Conservation (phyloP, 2,797 vertebrate species). For the Spea hammondii region DNA sequence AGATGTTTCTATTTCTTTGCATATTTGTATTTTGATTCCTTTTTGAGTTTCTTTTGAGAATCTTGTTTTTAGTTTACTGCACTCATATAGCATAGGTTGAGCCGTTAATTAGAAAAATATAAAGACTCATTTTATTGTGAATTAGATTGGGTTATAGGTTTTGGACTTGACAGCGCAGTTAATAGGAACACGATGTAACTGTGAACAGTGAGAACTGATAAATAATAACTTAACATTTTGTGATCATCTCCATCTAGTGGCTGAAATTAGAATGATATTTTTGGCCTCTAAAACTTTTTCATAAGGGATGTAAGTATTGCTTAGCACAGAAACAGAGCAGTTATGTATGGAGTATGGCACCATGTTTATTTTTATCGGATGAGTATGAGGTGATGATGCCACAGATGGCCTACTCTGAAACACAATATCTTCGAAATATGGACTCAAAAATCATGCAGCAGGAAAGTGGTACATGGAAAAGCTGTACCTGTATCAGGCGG, state of each 20-base stretch:
- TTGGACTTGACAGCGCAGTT: not conserved
- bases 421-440: no score
- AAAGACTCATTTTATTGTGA: conserved; percentile 16
- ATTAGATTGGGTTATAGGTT: not conserved
- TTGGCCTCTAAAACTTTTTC: not conserved
- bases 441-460: no score
- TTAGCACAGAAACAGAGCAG: no score
- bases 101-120: conserved; percentile 10
- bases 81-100: not conserved
- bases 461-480: no score
- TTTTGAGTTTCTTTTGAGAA: not conserved
- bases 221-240: conserved; percentile 15
- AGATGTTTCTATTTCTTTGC: no score
- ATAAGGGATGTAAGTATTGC: no score
- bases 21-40: no score
- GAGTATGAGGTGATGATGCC: no score
- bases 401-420: no score
- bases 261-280: not conserved
- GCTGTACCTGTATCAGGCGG: no score
- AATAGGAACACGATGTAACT: conserved; percentile 11
- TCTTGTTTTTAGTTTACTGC: conserved; percentile 6
- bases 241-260: conserved; percentile 20
- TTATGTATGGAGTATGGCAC: no score
- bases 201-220: not conserved
- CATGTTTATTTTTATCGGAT: no score